phyloP scores from a whole-genome alignment of 2,888 invertebrate species.

The Xestoiulus laeticollis region DNA sequence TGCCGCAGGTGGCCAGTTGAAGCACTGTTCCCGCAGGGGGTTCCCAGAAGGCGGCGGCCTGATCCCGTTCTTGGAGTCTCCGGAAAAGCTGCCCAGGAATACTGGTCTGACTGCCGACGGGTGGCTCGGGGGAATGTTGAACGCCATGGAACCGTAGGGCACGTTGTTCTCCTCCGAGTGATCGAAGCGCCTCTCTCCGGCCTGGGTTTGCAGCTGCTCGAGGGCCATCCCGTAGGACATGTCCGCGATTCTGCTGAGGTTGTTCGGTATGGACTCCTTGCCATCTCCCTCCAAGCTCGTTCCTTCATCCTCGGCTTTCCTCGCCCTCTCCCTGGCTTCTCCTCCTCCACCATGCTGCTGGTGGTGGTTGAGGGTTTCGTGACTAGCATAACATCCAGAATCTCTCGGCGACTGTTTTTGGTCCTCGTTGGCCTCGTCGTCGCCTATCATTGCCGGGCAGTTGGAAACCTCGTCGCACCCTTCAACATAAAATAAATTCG shows the following conservation, averaged over 20 bases:
- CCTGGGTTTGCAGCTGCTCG: neutral
- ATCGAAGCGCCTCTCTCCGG: neutral
- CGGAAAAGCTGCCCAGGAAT: neutral
- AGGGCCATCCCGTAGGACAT: neutral
- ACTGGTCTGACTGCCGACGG: neutral
- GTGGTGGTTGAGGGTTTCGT: conserved; percentile 59
- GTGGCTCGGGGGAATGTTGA: neutral
- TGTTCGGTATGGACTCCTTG: conserved; percentile 59
- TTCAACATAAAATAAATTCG: neutral
- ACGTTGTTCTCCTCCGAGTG: neutral
- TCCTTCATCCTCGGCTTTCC: conserved; percentile 10
- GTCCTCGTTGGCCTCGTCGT: neutral
- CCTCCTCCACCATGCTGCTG: conserved; percentile 41
- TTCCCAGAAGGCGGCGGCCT: neutral
- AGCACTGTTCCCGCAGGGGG: neutral
- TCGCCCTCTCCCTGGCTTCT: neutral
- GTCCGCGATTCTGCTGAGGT: neutral
- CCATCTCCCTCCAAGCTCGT: conserved; percentile 57
- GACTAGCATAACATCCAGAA: conserved; percentile 64
- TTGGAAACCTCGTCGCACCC: neutral
- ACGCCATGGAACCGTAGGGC: neutral
- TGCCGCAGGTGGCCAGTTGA: neutral
- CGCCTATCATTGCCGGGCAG: neutral
- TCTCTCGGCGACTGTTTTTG: conserved; percentile 59
- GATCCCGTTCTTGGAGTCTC: neutral